Percentiles rank a stretch among this genome's conserved stretches.
Evolutionary conservation across 92 coral and sea anemone species (phyloP).

Genomic region (Actinernus sp.): DNA sequence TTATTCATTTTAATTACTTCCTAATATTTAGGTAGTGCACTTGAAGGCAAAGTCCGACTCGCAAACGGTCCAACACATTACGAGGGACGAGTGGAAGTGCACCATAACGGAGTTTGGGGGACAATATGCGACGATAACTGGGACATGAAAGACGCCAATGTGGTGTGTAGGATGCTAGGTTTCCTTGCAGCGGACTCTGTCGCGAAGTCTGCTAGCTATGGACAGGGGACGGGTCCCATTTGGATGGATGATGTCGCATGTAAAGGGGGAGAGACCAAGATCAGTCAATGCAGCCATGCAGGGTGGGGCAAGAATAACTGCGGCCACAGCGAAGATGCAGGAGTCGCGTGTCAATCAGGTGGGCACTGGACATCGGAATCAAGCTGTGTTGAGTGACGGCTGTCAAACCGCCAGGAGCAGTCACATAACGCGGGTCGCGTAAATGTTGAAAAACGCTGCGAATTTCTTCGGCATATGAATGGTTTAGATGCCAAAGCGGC

Average conservation of each 20-base stretch:
- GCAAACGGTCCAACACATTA: conserved; percentile 17
- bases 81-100: conserved; percentile 34
- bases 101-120: conserved; percentile 24
- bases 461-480: neutral
- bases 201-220: neutral
- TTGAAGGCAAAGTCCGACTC: neutral
- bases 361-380: neutral
- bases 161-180: conserved; percentile 35
- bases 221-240: conserved; percentile 22
- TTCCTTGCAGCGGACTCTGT: conserved; percentile 16
- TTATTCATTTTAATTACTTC: no score
- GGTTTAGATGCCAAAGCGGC: no score
- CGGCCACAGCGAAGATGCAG: conserved; percentile 33
- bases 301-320: conserved; percentile 34
- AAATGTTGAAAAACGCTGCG: neutral
- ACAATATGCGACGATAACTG: conserved; percentile 35
- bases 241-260: conserved; percentile 42
- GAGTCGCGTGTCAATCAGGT: conserved; percentile 28
- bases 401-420: no score
- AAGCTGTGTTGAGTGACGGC: no score
- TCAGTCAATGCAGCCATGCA: conserved; percentile 8
- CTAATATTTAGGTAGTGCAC: no score
- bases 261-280: conserved; percentile 12
- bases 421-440: no score
- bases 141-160: conserved; percentile 17